Evolutionary conservation across 2,888 invertebrate genomes (phyloP), one percentile per base, ranked within the genome.

Genomic region (Machimus atricapillus): DNA sequence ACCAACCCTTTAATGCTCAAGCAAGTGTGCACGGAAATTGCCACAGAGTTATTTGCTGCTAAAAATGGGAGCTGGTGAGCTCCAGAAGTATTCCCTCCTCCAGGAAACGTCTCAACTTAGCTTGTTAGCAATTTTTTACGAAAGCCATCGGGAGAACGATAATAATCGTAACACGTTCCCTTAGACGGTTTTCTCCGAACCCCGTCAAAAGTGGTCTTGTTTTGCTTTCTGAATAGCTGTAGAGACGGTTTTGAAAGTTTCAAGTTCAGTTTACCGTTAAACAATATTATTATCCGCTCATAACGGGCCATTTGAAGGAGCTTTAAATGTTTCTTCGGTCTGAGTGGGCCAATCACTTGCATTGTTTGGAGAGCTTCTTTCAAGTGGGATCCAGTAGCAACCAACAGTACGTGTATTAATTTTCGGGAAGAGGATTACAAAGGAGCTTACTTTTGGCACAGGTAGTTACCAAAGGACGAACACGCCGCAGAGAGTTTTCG

Each of bases 241-340:
- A 66, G 66, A 66, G 66, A 66, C 66, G 23, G 19, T 66, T 66
- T 66, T 14, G 66, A 52, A 31, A 56, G 27, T 81, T 81, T 81
- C 52, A 52, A 81, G 81, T 81, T 52, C 34, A 81, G 81, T 81
- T 81, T 81, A 81, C 27, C 81, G 81, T 81, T 81, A 81, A 81
- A 81, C 81, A 81, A 81, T 56, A 81, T 81, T 81, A 81, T 81
- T 56, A 40, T 78, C 66, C 56, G 81, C 56, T 52, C 81, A 81
- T 81, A 31, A 81, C 52, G 81, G 56, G 27, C 52, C 56, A 34
- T 31, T 81, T 81, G 81, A 81, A 31, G 16, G 34, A 81, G 56
- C 81, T 81, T 56, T 81, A 58, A 81, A 81, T 81, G 81, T 56
- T 56, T 16, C 81, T 81, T 56, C 23, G 31, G 56, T 56, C 56